Evolutionary conservation across 1,140 invertebrate genomes (phyloP).

Genomic region (Tribolium madens): DNA sequence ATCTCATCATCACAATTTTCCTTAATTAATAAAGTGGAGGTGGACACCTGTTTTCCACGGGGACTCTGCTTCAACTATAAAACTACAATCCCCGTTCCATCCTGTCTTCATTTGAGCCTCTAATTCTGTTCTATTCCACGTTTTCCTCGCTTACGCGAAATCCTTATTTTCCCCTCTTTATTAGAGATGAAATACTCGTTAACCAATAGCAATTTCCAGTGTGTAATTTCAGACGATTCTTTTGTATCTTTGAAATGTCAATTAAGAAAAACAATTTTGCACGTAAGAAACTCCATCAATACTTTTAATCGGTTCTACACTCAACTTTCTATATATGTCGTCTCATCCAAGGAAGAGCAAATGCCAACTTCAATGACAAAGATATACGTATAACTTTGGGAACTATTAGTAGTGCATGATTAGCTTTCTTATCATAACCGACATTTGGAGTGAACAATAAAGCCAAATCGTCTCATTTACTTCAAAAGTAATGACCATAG

Average conservation of each 20-base stretch:
- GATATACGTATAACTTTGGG: background rate
- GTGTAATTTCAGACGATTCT: background rate
- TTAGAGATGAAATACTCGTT: background rate
- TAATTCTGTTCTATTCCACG: slow-evolving; percentile 4
- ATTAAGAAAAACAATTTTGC: background rate
- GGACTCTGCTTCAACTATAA: too few species aligned
- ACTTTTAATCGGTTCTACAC: background rate
- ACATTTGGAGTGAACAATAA: background rate
- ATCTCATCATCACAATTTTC: background rate
- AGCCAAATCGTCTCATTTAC: background rate
- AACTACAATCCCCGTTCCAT: background rate
- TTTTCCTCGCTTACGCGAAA: slow-evolving; percentile 1
- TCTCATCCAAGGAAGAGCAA: background rate
- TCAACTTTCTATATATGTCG: background rate
- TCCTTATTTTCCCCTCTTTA: slow-evolving; percentile 19
- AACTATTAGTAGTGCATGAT: background rate
- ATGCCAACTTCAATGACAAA: background rate
- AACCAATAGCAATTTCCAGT: slow-evolving; percentile 10
- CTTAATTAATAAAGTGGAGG: background rate
- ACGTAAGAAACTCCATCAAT: background rate
- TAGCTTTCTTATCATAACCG: background rate
- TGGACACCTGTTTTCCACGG: background rate
- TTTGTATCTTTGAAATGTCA: background rate
- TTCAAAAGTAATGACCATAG: too few species aligned
- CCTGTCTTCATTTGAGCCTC: background rate